phyloP scores from a whole-genome alignment of 53 echinoderm and acorn worm genomes.

The Actinopyga echinites region DNA sequence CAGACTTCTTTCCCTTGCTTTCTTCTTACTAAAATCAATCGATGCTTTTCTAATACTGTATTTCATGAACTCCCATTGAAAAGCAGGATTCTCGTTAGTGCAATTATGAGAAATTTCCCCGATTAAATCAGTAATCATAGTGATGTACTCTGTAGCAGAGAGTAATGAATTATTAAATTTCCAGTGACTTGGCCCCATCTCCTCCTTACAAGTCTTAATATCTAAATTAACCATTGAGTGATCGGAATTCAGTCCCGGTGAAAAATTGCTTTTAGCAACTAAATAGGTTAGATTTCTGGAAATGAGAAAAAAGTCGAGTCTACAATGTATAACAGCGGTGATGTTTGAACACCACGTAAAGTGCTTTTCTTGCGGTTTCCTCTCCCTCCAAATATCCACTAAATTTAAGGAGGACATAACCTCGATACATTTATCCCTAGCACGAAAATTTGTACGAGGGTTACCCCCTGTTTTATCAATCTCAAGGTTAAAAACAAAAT shows the following conservation, averaged over 20 bases:
- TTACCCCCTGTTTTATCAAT: constrained; percentile 1
- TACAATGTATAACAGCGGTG: not conserved
- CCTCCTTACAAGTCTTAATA: not conserved
- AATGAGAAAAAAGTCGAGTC: constrained; percentile 29
- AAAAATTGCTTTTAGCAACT: not conserved
- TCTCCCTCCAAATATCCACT: constrained; percentile 12
- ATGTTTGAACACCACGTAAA: constrained; percentile 15
- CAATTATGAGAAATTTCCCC: not conserved
- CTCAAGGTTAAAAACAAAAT: not conserved
- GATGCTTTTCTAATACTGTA: not conserved
- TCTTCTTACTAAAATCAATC: constrained; percentile 9
- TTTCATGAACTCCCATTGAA: constrained; percentile 16
- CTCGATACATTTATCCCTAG: not conserved
- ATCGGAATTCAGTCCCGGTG: constrained; percentile 5
- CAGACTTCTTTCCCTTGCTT: constrained; percentile 18
- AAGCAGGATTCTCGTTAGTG: not conserved
- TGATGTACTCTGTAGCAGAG: not conserved
- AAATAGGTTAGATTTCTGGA: constrained; percentile 4
- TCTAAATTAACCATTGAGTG: constrained; percentile 40
- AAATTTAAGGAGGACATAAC: not conserved
- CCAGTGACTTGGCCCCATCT: constrained; percentile 25
- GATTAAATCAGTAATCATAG: not conserved
- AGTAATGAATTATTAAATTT: constrained; percentile 42
- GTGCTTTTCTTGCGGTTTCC: not conserved
- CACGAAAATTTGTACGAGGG: not conserved